Conservation (phyloP, 2,797 vertebrate species). For the Notamacropus eugenii region DNA sequence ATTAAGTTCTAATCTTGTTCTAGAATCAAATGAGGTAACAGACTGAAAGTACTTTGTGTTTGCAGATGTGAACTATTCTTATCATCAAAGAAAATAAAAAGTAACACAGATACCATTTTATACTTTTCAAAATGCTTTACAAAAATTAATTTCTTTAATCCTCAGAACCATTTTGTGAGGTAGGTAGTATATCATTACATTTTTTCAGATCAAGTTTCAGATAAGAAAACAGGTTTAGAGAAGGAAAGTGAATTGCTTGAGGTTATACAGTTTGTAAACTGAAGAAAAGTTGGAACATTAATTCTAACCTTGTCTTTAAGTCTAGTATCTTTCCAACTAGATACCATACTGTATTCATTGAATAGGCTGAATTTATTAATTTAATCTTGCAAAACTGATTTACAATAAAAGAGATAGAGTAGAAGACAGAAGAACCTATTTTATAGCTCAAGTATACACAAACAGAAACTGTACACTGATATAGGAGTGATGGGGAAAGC, state of each 20-base stretch:
- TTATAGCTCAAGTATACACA: not conserved
- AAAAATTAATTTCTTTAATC: not conserved
- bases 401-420: not conserved
- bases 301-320: not conserved
- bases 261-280: not conserved
- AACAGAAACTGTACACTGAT: not conserved
- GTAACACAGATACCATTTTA: not conserved
- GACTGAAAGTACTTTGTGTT: not conserved
- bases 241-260: not conserved
- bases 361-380: not conserved
- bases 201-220: not conserved
- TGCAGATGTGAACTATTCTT: not conserved
- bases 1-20: not conserved
- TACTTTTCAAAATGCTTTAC: not conserved
- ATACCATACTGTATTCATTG: not conserved
- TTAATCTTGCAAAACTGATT: not conserved
- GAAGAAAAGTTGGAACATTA: not conserved
- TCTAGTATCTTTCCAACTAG: not conserved
- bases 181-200: not conserved
- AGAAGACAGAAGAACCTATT: not conserved
- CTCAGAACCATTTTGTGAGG: not conserved
- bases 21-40: not conserved
- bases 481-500: not conserved
- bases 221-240: not conserved
- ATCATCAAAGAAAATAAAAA: not conserved